These are phyloP conservation scores for Belonocnema kinseyi DNA, from an alignment of 1,140 invertebrate genomes.

Conservation along the genomic window DNA sequence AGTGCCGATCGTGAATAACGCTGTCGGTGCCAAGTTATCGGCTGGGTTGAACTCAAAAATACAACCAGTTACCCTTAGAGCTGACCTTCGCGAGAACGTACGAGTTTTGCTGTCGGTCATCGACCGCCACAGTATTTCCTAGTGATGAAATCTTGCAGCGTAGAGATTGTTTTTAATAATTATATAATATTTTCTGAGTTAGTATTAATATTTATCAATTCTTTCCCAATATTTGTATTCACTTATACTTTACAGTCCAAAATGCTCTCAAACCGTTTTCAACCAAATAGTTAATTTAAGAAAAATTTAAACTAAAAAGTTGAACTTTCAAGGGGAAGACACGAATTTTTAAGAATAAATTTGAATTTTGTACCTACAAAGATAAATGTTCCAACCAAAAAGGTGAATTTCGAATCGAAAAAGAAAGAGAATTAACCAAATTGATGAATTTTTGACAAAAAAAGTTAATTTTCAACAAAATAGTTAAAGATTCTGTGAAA, in stretches of 20 bases:
- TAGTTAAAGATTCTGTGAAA: no score
- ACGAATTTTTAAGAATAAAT: no score
- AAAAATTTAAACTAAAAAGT: no score
- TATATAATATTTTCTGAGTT: neutral
- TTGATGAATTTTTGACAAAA: no score
- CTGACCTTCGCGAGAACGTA: conserved; percentile 29
- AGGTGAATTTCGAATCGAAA: no score
- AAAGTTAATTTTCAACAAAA: no score
- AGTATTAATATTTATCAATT: neutral
- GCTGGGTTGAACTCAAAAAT: conserved; percentile 19
- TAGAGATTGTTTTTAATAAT: neutral
- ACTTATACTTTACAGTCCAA: neutral
- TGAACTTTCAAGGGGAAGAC: no score
- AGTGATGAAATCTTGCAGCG: neutral
- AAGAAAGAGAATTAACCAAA: no score
- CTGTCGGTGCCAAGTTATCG: conserved; percentile 12
- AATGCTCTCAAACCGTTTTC: no score
- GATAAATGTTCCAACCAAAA: no score
- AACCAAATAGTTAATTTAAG: no score
- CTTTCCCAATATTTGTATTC: neutral
- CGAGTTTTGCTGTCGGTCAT: conserved; percentile 10
- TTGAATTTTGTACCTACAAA: no score
- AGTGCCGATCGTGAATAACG: conserved; percentile 7
- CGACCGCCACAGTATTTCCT: conserved; percentile 10
- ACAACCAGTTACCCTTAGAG: conserved; percentile 28